A percentile compares a stretch with the other conserved stretches of the same genome.
phyloP scores from a whole-genome alignment of 2,113 vertebrate species.

The Ramphastos sulfuratus region DNA sequence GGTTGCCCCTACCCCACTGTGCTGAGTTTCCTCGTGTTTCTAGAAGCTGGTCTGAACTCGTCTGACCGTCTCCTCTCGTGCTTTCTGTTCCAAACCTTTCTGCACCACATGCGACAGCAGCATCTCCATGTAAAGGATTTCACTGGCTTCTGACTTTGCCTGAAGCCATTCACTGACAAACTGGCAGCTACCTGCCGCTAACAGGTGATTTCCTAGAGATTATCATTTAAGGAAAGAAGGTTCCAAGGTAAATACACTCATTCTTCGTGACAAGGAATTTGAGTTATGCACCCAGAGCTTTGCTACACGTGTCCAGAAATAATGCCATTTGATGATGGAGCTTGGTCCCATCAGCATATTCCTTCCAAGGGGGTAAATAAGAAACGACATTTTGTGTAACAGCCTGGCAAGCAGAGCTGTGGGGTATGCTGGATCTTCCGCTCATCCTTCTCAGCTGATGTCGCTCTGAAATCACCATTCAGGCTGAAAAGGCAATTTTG shows the following conservation, averaged over 20 bases:
- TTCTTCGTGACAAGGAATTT: conserved; percentile 47
- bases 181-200: conserved; percentile 62
- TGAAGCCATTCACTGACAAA: conserved; percentile 66
- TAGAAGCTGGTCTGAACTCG: not conserved
- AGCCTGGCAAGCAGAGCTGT: not conserved
- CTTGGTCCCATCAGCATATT: conserved; percentile 1
- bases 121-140: conserved; percentile 41
- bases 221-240: conserved; percentile 60
- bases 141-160: conserved; percentile 54
- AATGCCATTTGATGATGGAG: not conserved
- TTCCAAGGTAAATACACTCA: conserved; percentile 70
- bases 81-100: conserved; percentile 41
- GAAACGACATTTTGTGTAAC: not conserved
- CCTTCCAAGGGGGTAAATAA: not conserved
- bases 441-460: not conserved
- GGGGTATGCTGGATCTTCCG: not conserved
- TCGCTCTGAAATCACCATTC: not conserved
- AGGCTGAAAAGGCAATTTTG: not conserved
- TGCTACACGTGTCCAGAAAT: conserved; percentile 27
- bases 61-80: not conserved
- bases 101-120: not conserved
- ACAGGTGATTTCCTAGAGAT: conserved; percentile 73
- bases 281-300: conserved; percentile 51
- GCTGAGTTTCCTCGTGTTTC: not conserved
- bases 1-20: not conserved